Evolutionary conservation across 1,140 invertebrate genomes (phyloP).

Genomic region (Nebria ingens): DNA sequence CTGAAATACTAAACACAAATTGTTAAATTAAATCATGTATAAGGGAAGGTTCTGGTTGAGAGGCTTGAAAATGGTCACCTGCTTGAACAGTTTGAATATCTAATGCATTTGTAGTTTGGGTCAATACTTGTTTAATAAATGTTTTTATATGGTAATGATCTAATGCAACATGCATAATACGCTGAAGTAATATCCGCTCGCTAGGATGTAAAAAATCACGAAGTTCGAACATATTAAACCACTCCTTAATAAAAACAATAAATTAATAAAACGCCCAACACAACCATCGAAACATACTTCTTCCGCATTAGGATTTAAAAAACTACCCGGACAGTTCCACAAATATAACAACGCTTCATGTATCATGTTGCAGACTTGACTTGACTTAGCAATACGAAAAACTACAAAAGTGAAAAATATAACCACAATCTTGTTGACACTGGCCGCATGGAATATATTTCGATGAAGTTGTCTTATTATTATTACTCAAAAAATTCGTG

Average conservation of each 20-base stretch:
- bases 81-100: constrained; percentile 8
- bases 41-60: neutral
- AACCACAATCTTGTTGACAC: no score
- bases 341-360: constrained; percentile 27
- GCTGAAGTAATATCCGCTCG: constrained; percentile 26
- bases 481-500: neutral
- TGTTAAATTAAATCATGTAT: constrained; percentile 12
- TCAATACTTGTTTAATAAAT: constrained; percentile 23
- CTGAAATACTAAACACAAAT: constrained; percentile 6
- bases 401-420: no score
- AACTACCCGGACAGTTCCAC: constrained; percentile 23
- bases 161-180: constrained; percentile 25
- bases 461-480: neutral
- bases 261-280: constrained; percentile 20
- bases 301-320: constrained; percentile 12
- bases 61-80: neutral
- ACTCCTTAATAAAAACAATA: constrained; percentile 13
- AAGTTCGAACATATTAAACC: constrained; percentile 20
- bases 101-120: constrained; percentile 13
- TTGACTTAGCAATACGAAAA: no score
- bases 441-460: neutral
- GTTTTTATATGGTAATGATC: constrained; percentile 28
- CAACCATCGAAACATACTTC: constrained; percentile 16
- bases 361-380: constrained; percentile 21
- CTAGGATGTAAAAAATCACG: constrained; percentile 32